Percentiles rank a stretch among this genome's conserved stretches.
Evolutionary conservation across 2,888 invertebrate species (phyloP).

Genomic region (Ctenicera cuprea): DNA sequence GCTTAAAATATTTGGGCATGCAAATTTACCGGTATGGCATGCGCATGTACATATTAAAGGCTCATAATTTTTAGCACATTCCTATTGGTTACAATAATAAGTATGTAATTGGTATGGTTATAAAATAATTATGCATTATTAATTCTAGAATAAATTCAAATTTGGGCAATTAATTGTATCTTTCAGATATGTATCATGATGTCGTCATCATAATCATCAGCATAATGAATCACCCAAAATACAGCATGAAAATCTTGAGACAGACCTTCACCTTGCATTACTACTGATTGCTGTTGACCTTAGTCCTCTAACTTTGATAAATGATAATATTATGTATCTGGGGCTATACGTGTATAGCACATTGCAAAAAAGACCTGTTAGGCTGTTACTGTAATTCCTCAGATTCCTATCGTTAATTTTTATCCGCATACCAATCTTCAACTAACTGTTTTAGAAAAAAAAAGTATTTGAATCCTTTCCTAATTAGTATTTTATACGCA

Average conservation of each 20-base stretch:
- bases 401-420: neutral
- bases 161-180: no score
- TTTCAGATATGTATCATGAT: neutral
- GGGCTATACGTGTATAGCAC: neutral
- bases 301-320: neutral
- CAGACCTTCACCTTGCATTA: constrained; percentile 18
- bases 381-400: constrained; percentile 1
- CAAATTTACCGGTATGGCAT: no score
- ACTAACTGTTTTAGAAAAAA: no score
- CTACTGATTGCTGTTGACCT: constrained; percentile 18
- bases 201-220: constrained; percentile 12
- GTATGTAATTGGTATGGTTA: no score
- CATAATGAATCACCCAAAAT: constrained; percentile 10
- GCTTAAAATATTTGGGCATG: no score
- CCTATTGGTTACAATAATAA: no score
- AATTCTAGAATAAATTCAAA: no score
- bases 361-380: neutral
- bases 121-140: no score
- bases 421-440: neutral
- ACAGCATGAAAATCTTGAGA: neutral
- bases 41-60: no score
- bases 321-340: constrained; percentile 14
- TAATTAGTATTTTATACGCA: neutral
- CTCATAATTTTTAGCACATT: no score
- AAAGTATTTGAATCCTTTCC: no score